Evolutionary conservation across 2,113 vertebrate species (phyloP), one percentile per base, ranked within the genome.

Genomic region (Pelecanoides urinatrix): DNA sequence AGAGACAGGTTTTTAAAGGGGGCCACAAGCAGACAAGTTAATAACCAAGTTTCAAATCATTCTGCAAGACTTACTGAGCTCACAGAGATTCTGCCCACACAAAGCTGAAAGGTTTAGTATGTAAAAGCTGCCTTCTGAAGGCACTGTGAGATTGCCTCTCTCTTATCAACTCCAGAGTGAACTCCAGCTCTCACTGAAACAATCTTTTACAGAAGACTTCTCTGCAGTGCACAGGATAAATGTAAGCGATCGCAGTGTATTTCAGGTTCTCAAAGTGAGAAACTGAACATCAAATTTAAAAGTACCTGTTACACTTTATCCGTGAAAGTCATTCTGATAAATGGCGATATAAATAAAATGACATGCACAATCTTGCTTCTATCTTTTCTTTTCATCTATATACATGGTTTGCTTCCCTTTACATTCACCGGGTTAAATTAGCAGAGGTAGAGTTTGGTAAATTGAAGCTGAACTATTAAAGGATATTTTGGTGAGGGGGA

Each of bases 71-170:
- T 90, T 61, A 34, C 45, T 30, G 76, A 92, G 72, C 84, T 91
- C 70, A n/a, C 65, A 86, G 74, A 91, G 66, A 68, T 62, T 70
- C 91, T 97, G 77, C 83, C 83, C 74, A 74, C 94, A 53, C 53
- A 61, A 45, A 88, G 55, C 36, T 82, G 78, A 55, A 94, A 83
- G 74, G 67, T 92, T 90, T 50, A 65, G 38, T 17, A 67, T 0
- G 32, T 75, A 67, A 88, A 78, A 90, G 45, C 78, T 83, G 78
- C 74, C 81, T 95, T 76, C 90, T 40, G 34, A 92, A 74, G 58
- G 77, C 66, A 66, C 38, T 10, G 18, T 22, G 42, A 96, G 68
- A 61, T 38, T 90, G 68, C 59, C 65, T 65, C 75, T 81, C 32
- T 34, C 79, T 82, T 92, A 91, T 22, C 92, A 70, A 44, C 74